These are phyloP conservation scores for Phrynocephalus guinanensis DNA, from an alignment of 2,797 vertebrate species.

Conservation along the genomic window DNA sequence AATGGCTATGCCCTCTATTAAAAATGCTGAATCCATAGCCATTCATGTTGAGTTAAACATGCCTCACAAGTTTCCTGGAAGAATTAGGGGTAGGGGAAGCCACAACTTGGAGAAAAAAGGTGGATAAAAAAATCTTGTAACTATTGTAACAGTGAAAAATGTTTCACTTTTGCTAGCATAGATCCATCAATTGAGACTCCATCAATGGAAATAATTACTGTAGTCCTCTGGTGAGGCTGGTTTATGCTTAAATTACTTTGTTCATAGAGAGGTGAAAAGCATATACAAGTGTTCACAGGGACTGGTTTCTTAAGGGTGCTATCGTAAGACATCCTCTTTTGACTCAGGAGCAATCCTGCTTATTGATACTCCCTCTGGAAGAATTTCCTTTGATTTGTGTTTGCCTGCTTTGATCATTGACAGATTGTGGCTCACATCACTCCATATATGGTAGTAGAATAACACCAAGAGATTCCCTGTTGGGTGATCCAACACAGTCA, in stretches of 20 bases:
- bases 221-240: neutral
- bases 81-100: neutral
- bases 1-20: no score
- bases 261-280: neutral
- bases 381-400: slow-evolving; percentile 10
- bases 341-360: neutral
- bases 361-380: slow-evolving; percentile 3
- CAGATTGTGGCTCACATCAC: neutral
- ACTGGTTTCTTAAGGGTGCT: neutral
- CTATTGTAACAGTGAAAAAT: neutral
- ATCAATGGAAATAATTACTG: neutral
- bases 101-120: neutral
- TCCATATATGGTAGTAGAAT: neutral
- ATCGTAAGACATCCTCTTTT: neutral
- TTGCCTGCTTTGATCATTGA: slow-evolving; percentile 29
- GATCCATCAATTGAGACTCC: neutral
- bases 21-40: no score
- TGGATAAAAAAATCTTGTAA: no score
- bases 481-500: neutral
- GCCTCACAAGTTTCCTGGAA: neutral
- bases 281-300: neutral
- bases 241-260: neutral
- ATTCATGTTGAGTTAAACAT: no score
- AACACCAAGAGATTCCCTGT: slow-evolving; percentile 9
- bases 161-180: neutral